These are phyloP conservation scores for Ophion slaviceki DNA, from an alignment of 2,888 invertebrate genomes.

Conservation along the genomic window DNA sequence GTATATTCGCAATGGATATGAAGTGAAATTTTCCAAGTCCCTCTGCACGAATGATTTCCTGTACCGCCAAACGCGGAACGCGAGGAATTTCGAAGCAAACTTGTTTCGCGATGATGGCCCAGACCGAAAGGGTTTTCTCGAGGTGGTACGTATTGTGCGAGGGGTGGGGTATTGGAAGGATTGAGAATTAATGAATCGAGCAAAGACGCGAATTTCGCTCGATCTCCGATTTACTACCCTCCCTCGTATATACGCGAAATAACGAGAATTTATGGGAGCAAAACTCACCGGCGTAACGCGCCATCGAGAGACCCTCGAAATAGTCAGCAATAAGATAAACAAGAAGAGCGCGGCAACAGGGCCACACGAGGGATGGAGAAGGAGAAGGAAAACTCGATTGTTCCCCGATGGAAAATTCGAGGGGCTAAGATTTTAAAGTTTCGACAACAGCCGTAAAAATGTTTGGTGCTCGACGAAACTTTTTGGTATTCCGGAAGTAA, in stretches of 20 bases:
- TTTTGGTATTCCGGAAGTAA: conserved; percentile 18
- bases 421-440: conserved; percentile 37
- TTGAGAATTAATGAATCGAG: conserved; percentile 48
- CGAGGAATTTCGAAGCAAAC: conserved; percentile 27
- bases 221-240: conserved; percentile 40
- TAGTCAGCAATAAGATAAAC: conserved; percentile 46
- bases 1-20: not conserved
- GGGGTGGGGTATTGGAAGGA: not conserved
- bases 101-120: conserved; percentile 23
- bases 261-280: conserved; percentile 57
- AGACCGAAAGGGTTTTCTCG: conserved; percentile 14
- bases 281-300: conserved; percentile 27
- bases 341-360: conserved; percentile 31
- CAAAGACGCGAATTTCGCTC: conserved; percentile 50
- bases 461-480: conserved; percentile 38
- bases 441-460: conserved; percentile 51
- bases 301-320: conserved; percentile 29
- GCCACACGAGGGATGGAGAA: not conserved
- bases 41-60: conserved; percentile 29
- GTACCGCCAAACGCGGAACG: conserved; percentile 22
- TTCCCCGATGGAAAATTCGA: not conserved
- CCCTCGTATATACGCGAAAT: conserved; percentile 29
- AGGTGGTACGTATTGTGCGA: conserved; percentile 12
- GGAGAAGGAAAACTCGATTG: not conserved
- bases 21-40: not conserved